A percentile compares a stretch with the other conserved stretches of the same genome.
Conservation (phyloP, 2,888 invertebrate species). For the Diarsia mendica region DNA sequence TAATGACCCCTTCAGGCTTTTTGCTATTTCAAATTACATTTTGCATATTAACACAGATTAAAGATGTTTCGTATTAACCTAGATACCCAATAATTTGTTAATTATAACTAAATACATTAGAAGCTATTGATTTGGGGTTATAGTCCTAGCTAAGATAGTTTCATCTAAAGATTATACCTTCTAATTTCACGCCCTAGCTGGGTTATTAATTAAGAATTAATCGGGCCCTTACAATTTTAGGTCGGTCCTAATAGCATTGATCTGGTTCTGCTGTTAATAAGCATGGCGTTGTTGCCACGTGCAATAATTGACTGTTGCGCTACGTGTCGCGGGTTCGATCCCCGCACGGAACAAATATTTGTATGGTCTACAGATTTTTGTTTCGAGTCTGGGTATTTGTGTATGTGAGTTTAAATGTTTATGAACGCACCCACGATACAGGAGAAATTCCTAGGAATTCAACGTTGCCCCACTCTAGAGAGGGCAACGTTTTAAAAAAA, state of each 20-base stretch:
- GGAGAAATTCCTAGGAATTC: too few species aligned
- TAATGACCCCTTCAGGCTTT: not conserved
- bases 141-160: not conserved
- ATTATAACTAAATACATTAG: slow-evolving; percentile 19
- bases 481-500: too few species aligned
- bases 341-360: too few species aligned
- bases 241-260: not conserved
- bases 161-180: slow-evolving; percentile 2
- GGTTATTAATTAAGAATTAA: slow-evolving; percentile 19
- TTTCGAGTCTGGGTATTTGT: too few species aligned
- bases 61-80: not conserved
- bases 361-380: too few species aligned
- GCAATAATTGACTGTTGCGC: too few species aligned
- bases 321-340: too few species aligned
- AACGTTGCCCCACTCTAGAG: too few species aligned
- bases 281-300: too few species aligned
- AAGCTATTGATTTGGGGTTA: slow-evolving; percentile 4
- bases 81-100: slow-evolving; percentile 6
- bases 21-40: not conserved
- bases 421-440: too few species aligned
- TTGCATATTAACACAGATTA: not conserved
- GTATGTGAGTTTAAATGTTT: too few species aligned
- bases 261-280: not conserved
- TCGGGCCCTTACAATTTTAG: not conserved
- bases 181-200: slow-evolving; percentile 26